A percentile compares a stretch with the other conserved stretches of the same genome.
Conservation (phyloP, 2,113 vertebrate genomes). For the Spermophilus dauricus region DNA sequence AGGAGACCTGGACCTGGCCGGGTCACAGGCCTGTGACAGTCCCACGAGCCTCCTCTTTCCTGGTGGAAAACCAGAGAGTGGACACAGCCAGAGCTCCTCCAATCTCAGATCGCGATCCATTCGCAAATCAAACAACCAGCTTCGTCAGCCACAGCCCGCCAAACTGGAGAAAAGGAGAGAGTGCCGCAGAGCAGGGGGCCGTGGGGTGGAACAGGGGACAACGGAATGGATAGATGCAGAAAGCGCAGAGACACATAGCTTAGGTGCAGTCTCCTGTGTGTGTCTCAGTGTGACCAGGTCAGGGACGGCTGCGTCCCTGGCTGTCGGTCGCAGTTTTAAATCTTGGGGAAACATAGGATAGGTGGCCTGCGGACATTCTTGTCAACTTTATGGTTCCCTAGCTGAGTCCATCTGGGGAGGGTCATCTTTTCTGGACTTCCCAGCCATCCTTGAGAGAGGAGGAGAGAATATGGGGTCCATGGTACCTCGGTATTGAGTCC, state of each 20-base stretch:
- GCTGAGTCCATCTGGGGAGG: not conserved
- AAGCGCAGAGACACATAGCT: too few species aligned
- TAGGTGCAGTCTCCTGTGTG: not conserved
- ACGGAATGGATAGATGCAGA: accelerated
- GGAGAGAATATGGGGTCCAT: slow-evolving; percentile 22
- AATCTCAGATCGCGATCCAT: not conserved
- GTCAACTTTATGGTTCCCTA: not conserved
- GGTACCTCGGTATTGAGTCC: not conserved
- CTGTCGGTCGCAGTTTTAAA: not conserved
- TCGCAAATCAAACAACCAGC: not conserved
- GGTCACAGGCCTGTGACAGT: not conserved
- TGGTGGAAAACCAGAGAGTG: not conserved
- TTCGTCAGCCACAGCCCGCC: not conserved
- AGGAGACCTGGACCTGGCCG: not conserved
- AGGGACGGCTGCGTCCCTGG: not conserved
- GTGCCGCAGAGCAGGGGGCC: too few species aligned
- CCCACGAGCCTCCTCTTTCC: not conserved
- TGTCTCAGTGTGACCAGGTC: not conserved
- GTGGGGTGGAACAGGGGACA: accelerated
- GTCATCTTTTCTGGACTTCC: not conserved
- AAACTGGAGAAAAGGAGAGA: not conserved
- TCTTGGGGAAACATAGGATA: not conserved
- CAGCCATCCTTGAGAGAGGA: slow-evolving; percentile 58
- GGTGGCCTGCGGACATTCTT: not conserved
- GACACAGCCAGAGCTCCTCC: not conserved